Evolutionary conservation across 2,888 invertebrate genomes (phyloP), one percentile per base, ranked within the genome.

Genomic region (Noctua janthina): DNA sequence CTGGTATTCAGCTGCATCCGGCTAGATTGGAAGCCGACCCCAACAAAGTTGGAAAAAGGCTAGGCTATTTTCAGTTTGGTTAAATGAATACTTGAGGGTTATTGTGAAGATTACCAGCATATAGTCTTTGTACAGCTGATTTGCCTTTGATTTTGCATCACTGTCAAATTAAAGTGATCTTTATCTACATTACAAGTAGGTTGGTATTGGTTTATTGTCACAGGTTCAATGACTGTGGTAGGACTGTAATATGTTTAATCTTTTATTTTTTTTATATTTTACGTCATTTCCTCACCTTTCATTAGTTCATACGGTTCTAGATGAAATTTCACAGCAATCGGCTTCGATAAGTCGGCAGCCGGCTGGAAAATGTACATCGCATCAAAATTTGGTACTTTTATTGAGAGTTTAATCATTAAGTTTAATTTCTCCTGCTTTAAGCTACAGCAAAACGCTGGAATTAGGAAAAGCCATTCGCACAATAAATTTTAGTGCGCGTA

Each of bases 291-390:
- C 87, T 90, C 91, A 96, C 95, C 93, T 90, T 91, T 89, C 83
- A 92, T 89, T 6, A 89, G 35, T 71, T 93, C 92, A 11, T 90
- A 87, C 10, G 92, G 92, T 74, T 93, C 89, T 64, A 96, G 85
- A 71, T 93, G 91, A 79, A 95, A 94, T 59, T 90, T 91, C 69
- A 96, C 89, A 35, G 91, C 86, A 79, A 96, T 95, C 46, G 96
- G 96, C 70, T 93, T 95, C 6, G 95, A 94, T 43, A 96, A 91
- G 84, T 96, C 96, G 3, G 95, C 94, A 54, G 93, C 93, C 2
- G 93, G 92, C 96, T 96, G 94, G 70, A 95, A 95, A 78, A 5
- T 79, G 78, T 88, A 0, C 1, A 23, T n/a, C 1, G 1, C 8
- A 20, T 51, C 5, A 17, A 39, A 46, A 0, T 11, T 68, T 4